phyloP scores from a whole-genome alignment of 2,797 vertebrate species.

The Synaphobranchus kaupii region DNA sequence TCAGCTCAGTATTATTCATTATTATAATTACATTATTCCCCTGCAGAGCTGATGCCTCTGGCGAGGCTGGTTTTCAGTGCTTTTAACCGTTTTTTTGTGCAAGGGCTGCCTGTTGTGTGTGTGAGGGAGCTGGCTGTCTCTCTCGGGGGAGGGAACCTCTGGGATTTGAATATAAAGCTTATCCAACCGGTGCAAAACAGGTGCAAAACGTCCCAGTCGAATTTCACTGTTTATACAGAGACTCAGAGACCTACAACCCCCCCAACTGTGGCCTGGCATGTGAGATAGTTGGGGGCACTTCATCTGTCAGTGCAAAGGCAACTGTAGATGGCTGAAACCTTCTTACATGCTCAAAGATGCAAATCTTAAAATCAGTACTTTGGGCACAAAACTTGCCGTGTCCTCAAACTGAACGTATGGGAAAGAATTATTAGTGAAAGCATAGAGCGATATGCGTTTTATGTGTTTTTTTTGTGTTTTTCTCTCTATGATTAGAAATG shows the following conservation, averaged over 20 bases:
- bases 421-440: background rate
- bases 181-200: background rate
- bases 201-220: background rate
- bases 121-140: background rate
- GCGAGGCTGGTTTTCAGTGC: background rate
- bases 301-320: background rate
- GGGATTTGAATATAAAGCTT: background rate
- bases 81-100: background rate
- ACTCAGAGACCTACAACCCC: background rate
- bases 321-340: background rate
- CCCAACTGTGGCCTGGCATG: background rate
- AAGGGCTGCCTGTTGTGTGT: background rate
- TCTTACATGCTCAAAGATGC: background rate
- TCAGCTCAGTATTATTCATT: conserved; percentile 21
- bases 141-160: background rate
- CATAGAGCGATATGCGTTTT: background rate
- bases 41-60: background rate
- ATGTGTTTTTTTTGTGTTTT: background rate
- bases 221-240: background rate
- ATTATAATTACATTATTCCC: background rate
- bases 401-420: background rate
- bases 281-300: background rate
- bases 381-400: background rate
- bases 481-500: background rate
- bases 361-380: background rate